phyloP scores from a whole-genome alignment of 2,113 vertebrate species.

The Leptobrachium ailaonicum region DNA sequence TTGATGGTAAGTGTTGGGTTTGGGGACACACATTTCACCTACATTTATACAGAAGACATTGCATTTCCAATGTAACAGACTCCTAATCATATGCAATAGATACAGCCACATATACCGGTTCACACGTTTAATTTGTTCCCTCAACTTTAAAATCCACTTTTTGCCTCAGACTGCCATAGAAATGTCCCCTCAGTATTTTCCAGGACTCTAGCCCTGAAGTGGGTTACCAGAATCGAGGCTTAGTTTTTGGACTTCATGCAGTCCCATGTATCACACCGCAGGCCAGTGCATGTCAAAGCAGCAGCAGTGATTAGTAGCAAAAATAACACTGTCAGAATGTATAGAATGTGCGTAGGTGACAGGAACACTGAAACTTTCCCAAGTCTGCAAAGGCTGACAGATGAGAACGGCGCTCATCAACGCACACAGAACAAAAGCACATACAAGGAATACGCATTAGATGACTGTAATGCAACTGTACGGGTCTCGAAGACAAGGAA shows the following conservation, averaged over 20 bases:
- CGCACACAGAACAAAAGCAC: too few relatives aligned
- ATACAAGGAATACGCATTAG: too few relatives aligned
- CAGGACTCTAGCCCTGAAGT: background rate
- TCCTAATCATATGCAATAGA: too few relatives aligned
- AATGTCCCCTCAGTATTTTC: background rate
- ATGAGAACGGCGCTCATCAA: background rate
- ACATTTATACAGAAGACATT: too few relatives aligned
- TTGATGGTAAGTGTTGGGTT: too few relatives aligned
- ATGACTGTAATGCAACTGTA: too few relatives aligned
- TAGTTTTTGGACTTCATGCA: background rate
- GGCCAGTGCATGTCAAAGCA: conserved; percentile 3
- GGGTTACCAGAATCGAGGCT: background rate
- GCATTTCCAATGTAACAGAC: too few relatives aligned
- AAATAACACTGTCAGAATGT: conserved; percentile 12
- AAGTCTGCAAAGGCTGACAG: background rate
- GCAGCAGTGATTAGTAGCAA: conserved; percentile 2
- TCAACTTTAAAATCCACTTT: too few relatives aligned
- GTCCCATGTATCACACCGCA: conserved; percentile 16
- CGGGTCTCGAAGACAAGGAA: background rate
- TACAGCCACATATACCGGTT: too few relatives aligned
- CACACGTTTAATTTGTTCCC: too few relatives aligned
- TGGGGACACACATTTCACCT: too few relatives aligned
- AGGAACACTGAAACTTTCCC: conserved; percentile 14
- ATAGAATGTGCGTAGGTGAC: conserved; percentile 33
- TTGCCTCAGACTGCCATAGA: too few relatives aligned